Evolutionary conservation across 2,797 vertebrate species (phyloP), one percentile per base, ranked within the genome.

Genomic region (Pseudocheirus occidentalis): DNA sequence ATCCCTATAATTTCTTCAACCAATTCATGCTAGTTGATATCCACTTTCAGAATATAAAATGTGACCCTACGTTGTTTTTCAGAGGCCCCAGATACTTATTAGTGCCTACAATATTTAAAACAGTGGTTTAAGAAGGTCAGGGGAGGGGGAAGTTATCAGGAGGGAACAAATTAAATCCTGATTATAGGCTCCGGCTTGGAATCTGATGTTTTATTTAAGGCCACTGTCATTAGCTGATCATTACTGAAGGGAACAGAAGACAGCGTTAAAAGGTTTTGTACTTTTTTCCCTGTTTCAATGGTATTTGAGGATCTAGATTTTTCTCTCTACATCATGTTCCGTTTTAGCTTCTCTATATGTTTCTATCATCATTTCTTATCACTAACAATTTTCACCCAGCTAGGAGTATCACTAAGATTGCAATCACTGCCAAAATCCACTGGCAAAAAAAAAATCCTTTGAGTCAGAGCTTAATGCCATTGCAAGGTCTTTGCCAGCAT

Each of bases 401-500:
- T 95, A 89, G 34, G 58, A 96, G 10, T 16, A 97, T 81, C 55
- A 16, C 27, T 92, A 89, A 53, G 40, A 81, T 92, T 95, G 59
- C 46, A 94, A 96, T 97, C 93, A 52, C 16, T 94, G 96, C 52
- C 95, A 97, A 96, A 98, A 96, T n/a, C 92, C n/a, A 94, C 40
- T 87, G 93, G 50, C 18, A 94, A 95, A 96, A 52, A 52, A 52
- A 98, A 97, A 98, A 97, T 95, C 91, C 62, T 96, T 91, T 91
- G 50, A 96, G 92, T 95, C 95, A 96, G 57, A 94, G 92, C 92
- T 95, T 95, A 87, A 40, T 94, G 95, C 96, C 97, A 95, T 95
- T 98, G 96, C 93, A 97, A 95, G 90, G 1, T 55, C 93, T 96
- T 59, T 53, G 46, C 57, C 93, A 92, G 97, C 90, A 97, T 95